These are phyloP conservation scores for Zoanthus sansibaricus DNA, from an alignment of 92 coral and sea anemone species.

Conservation along the genomic window DNA sequence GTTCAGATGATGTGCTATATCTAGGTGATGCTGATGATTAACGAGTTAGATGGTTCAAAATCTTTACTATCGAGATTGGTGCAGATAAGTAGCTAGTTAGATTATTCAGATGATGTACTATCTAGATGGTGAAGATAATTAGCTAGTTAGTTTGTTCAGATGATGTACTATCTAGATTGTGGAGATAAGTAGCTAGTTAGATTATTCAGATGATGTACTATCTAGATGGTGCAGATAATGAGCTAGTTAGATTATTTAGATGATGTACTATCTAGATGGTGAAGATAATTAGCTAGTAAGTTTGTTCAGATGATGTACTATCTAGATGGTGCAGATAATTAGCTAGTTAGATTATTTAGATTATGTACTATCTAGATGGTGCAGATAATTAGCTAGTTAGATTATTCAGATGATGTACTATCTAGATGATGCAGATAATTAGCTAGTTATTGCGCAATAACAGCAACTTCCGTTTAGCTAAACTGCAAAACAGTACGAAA, in stretches of 20 bases:
- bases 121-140: neutral
- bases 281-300: neutral
- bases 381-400: neutral
- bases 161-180: no score
- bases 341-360: neutral
- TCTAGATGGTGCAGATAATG: no score
- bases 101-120: neutral
- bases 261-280: neutral
- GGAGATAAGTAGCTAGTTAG: neutral
- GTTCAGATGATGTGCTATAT: no score
- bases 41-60: no score
- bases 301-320: neutral
- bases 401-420: neutral
- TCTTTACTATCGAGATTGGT: no score
- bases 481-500: no score
- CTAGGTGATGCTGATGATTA: no score
- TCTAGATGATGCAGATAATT: neutral
- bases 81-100: neutral
- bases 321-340: no score
- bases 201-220: neutral
- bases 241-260: neutral
- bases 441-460: neutral
- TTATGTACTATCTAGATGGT: neutral
- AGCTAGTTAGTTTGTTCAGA: neutral
- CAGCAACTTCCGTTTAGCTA: no score